Conservation (phyloP, 2,113 vertebrate species). For the Hippocampus mohnikei region DNA sequence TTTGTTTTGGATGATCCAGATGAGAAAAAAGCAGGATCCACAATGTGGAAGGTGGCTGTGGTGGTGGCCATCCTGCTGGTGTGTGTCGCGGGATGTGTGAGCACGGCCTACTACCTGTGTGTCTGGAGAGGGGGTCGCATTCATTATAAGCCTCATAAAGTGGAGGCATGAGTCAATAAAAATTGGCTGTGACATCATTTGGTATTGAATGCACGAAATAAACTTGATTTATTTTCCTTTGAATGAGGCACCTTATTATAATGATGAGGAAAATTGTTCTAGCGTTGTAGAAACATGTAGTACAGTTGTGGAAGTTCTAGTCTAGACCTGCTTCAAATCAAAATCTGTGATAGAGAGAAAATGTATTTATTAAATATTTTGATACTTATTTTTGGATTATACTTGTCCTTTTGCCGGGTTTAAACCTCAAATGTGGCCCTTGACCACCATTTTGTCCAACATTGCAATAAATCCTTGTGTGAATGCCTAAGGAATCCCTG, state of each 20-base stretch:
- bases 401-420: no score
- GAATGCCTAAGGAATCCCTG: no score
- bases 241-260: background rate
- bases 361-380: no score
- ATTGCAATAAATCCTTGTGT: no score
- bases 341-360: no score
- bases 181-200: background rate
- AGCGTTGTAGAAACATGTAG: background rate
- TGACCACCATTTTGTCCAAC: no score
- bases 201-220: background rate
- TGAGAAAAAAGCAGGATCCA: background rate
- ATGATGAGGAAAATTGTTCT: background rate
- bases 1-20: conserved; percentile 4
- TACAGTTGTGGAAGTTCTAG: no score
- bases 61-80: conserved; percentile 44
- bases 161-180: conserved; percentile 1
- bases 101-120: conserved; percentile 64
- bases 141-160: conserved; percentile 55
- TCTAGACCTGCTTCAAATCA: no score
- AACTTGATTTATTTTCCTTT: background rate
- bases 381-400: no score
- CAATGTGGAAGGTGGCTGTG: conserved; percentile 43
- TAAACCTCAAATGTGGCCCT: no score
- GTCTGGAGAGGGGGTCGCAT: conserved; percentile 72
- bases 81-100: conserved; percentile 36